Percentiles rank a stretch among this genome's conserved stretches.
Evolutionary conservation across 2,113 vertebrate genomes (phyloP).

Genomic region (Hassar affinis): DNA sequence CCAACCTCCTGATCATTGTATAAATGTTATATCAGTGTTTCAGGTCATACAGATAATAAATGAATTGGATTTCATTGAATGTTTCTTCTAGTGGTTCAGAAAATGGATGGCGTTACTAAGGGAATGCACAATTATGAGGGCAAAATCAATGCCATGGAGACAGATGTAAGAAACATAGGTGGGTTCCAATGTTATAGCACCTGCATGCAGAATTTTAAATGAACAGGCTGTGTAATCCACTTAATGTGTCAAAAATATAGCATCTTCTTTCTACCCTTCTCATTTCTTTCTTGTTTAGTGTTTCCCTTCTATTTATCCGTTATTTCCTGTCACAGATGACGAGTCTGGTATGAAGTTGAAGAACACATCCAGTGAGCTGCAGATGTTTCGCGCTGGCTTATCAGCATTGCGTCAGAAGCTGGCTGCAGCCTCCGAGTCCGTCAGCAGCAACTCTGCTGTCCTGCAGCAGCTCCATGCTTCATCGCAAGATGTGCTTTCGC

Average conservation of each 20-base stretch:
- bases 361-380: constrained; percentile 88
- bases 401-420: constrained; percentile 84
- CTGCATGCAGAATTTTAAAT: background rate
- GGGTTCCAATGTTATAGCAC: constrained; percentile 55
- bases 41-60: background rate
- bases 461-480: constrained; percentile 85
- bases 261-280: background rate
- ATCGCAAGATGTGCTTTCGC: constrained; percentile 77
- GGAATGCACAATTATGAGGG: constrained; percentile 86
- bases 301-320: background rate
- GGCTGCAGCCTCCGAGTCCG: constrained; percentile 81
- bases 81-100: constrained; percentile 86
- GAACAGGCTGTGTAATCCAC: background rate
- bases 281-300: background rate
- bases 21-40: background rate
- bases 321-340: constrained; percentile 73
- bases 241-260: no score
- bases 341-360: constrained; percentile 86
- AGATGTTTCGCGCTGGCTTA: constrained; percentile 86
- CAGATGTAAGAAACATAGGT: constrained; percentile 90
- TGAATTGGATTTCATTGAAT: background rate
- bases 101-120: constrained; percentile 89
- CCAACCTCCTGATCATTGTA: background rate
- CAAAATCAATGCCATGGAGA: constrained; percentile 88
- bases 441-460: constrained; percentile 81